A percentile compares a stretch with the other conserved stretches of the same genome.
Evolutionary conservation across 2,113 vertebrate genomes (phyloP).

Genomic region (Drymodes brunneopygia): DNA sequence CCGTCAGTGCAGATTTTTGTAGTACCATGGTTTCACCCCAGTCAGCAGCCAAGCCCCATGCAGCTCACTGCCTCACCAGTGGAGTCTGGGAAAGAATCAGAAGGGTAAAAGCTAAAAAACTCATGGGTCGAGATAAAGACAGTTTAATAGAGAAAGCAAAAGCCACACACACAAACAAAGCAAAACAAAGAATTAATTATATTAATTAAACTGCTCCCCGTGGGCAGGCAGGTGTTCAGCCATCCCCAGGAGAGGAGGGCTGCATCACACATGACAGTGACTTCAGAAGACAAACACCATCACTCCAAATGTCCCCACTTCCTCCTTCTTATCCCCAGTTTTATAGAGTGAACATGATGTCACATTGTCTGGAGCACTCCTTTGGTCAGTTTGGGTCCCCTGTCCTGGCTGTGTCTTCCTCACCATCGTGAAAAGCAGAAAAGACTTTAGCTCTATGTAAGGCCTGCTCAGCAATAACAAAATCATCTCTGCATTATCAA

Average conservation of each 20-base stretch:
- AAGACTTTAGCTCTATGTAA: not conserved
- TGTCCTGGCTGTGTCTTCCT: not conserved
- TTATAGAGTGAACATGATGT: not conserved
- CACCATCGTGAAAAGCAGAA: fast-evolving
- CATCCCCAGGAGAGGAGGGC: not conserved
- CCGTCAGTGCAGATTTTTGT: not conserved
- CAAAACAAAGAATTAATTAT: not conserved
- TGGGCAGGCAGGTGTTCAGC: not conserved
- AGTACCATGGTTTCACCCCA: fast-evolving
- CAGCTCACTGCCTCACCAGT: not conserved
- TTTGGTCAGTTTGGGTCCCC: not conserved
- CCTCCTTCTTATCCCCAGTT: not conserved
- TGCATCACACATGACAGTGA: not conserved
- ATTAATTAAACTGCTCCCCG: not conserved
- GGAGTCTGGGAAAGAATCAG: too few species aligned
- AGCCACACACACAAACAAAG: not conserved
- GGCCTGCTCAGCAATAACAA: not conserved
- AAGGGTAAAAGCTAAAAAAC: not conserved
- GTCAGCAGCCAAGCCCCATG: not conserved
- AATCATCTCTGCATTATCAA: not conserved
- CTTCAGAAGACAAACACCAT: not conserved
- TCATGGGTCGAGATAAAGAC: not conserved
- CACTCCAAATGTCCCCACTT: not conserved
- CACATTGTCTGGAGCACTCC: not conserved
- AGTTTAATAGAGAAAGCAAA: not conserved